Evolutionary conservation across 2,113 vertebrate species (phyloP), one percentile per base, ranked within the genome.

Genomic region (Nibea coibor): DNA sequence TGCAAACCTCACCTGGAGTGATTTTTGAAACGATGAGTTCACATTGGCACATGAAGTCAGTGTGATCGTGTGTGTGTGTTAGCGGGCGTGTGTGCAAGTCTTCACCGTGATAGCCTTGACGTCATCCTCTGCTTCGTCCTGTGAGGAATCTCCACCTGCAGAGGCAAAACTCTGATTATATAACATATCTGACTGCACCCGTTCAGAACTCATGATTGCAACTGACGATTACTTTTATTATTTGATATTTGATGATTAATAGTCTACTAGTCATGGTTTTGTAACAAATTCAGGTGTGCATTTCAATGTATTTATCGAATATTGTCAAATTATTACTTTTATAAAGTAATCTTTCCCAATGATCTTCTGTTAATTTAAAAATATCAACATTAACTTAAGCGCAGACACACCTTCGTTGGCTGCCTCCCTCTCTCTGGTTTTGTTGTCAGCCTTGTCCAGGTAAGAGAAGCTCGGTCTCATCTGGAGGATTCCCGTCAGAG

Each of bases 41-140:
- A 20, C 20, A 31, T 3, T 2, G 8, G 2, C 5, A 1, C 20
- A n/a, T 2, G 4, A 19, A 58, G 20, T 39, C 6, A 28, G 16
- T 8, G 50, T 1, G 11, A 4, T 14, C 3, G 24, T 26, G 31
- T 31, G 31, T 35, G 35, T 39, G 35, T 35, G 35, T 35, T 35
- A 35, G 47, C 8, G 0, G 8, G 31, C 31, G 31, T 28, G 47
- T 9, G 28, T 2, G 6, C 1, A 5, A 15, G 42, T 58, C 22
- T 95, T 92, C 93, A 99, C 98, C 82, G 98, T 99, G 84, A 99
- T 97, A 85, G 99, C 97, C 75, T 99, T 99, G 75, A 95, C 94
- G 1, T 99, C 98, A 0, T 99, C 98, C 90, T 99, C 98, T 0
- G 95, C 96, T 92, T 99, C 98, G 64, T 99, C 98, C 91, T 99